Base-by-base conservation (phyloP, 2,113 vertebrate genomes). In the Microtus richardsoni region DNA sequence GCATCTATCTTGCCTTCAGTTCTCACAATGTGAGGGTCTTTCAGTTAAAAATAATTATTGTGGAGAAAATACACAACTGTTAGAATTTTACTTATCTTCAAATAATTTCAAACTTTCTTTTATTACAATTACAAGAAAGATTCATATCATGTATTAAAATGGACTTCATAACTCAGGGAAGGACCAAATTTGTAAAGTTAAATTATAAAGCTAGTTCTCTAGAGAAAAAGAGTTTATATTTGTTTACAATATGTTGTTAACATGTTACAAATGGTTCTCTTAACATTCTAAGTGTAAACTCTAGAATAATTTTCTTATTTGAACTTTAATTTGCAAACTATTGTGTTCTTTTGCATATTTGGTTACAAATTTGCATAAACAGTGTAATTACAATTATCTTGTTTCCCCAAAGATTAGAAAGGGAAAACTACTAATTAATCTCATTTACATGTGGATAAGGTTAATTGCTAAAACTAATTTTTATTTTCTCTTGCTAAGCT, bases 401-500 rank as follows among this genome's bases (percentile, higher is more conserved):
- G 94, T 97, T 98, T 98, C 85, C 97, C 96, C 96, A 98, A 98
- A 98, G 97, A 98, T 97, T 98, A 96, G 70, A 93, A 97, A 97
- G 77, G 89, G 94, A 97, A 98, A 98, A 97, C 93, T 96, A 96
- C 78, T 97, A 98, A 98, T 98, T 98, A 98, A 98, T 98, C 95
- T 97, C 93, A 98, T 98, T 98, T 97, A 94, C 95, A 97, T 97
- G 73, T 97, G 66, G 90, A 95, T 98, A 94, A 98, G 97, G 90
- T 98, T 97, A 97, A 98, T 97, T 98, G 97, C 95, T 88, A 96
- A 90, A 78, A 36, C 58, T 60, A 39, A 97, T 96, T 98, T 98
- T 96, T 97, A 90, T 94, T 96, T 97, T 95, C 97, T 93, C 78
- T 96, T 92, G 54, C 94, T 93, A 93, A 97, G 71, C 77, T 73